Base-by-base conservation (phyloP, 2,888 invertebrate genomes). In the Lasius platythorax region DNA sequence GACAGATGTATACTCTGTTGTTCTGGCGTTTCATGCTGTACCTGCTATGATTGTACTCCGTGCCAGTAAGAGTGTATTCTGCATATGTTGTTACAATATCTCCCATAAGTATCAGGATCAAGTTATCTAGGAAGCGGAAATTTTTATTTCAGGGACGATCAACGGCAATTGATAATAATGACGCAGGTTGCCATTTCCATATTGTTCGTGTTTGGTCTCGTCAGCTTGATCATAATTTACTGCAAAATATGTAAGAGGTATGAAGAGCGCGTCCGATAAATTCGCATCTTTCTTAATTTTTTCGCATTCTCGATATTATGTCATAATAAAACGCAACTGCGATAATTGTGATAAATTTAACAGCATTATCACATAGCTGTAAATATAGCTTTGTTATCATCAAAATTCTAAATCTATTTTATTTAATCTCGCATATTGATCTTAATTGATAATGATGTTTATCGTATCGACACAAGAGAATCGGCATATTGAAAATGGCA, bases 191-290 rank as follows among this genome's bases (percentile, higher is more conserved):
- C 83, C 56, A 76, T 92, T 70, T 87, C 89, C 9, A 75, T 90
- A n/a, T 82, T 89, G 33, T 87, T 92, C 8, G 67, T 87, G 37
- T 63, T 90, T 8, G 87, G 87, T 37, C 72, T 89, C 33, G 61
- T 91, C 56, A 87, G 88, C 8, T 74, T 85, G 3, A 72, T 92
- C n/a, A 58, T 91, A 66, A 83, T 91, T 23, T 76, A 89, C n/a
- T 89, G 88, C 74, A 92, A 87, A 85, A 40, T 88, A 1, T 92
- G 88, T n/a, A 79, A 40, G 53, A 92, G 88, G 89, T 92, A 90
- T 9, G 73, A 68, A 78, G 2, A 50, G 9, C n/a, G 1, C 6
- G 1, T 75, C 1, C 5, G 5, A 40, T 56, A 68, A 28, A 68
- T 68, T 68, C 2, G 8, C 12, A 37, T 5, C 3, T 12, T 56